These are phyloP conservation scores for Catharus fuscescens DNA, from an alignment of 2,113 vertebrate species.

Conservation along the genomic window DNA sequence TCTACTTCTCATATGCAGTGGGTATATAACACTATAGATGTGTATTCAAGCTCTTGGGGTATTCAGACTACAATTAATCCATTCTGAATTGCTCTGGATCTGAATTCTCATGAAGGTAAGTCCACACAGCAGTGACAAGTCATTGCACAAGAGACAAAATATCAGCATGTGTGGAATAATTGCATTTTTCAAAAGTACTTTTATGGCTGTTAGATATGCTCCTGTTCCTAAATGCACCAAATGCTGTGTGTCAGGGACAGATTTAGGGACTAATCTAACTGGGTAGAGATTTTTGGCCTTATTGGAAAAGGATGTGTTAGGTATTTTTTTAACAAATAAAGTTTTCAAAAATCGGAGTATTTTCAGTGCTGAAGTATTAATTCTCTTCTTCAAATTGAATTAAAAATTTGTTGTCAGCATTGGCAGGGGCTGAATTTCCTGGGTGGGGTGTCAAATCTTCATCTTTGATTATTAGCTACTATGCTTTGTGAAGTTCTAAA, in stretches of 20 bases:
- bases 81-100: not conserved
- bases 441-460: not conserved
- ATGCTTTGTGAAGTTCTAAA: not conserved
- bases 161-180: not conserved
- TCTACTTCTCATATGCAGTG: not conserved
- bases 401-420: slow-evolving; percentile 1
- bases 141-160: not conserved
- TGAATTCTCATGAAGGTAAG: not conserved
- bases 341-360: not conserved
- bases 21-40: not conserved
- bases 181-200: not conserved
- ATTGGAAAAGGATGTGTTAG: not conserved
- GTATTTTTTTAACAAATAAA: slow-evolving; percentile 30
- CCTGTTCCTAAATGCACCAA: not conserved
- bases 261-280: slow-evolving; percentile 5
- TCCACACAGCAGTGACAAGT: not conserved
- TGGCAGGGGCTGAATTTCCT: not conserved
- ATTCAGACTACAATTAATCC: not conserved
- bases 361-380: slow-evolving; percentile 32
- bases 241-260: not conserved
- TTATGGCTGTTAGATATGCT: not conserved
- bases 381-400: slow-evolving; percentile 1
- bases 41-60: not conserved
- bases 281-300: not conserved
- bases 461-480: not conserved